phyloP scores from a whole-genome alignment of 1,140 invertebrate genomes.

The Stegodyphus dumicola region DNA sequence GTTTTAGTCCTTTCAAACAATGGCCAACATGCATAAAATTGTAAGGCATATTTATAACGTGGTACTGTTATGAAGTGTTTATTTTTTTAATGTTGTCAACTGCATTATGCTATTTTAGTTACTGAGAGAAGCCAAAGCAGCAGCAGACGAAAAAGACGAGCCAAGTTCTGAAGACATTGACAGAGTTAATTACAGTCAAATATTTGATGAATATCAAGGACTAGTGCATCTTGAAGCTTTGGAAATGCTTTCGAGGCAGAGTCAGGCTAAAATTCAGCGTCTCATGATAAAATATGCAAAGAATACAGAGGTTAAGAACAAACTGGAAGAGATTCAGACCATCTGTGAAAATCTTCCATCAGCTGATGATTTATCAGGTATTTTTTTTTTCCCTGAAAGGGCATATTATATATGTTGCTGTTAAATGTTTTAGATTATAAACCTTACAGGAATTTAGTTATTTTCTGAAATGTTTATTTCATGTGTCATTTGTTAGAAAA shows the following conservation, averaged over 20 bases:
- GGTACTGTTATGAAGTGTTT: too few species aligned
- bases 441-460: too few species aligned
- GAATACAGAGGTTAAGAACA: slow-evolving; percentile 78
- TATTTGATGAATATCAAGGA: slow-evolving; percentile 90
- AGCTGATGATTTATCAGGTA: slow-evolving; percentile 44
- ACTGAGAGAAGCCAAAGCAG: slow-evolving; percentile 84
- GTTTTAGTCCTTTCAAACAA: too few species aligned
- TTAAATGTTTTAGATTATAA: too few species aligned
- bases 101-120: slow-evolving; percentile 71
- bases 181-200: slow-evolving; percentile 81
- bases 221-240: slow-evolving; percentile 88
- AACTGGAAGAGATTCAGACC: slow-evolving; percentile 81
- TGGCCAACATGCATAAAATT: too few species aligned
- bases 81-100: too few species aligned
- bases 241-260: slow-evolving; percentile 88
- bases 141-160: slow-evolving; percentile 78
- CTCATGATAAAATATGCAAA: slow-evolving; percentile 69
- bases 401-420: too few species aligned
- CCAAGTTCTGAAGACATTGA: slow-evolving; percentile 71
- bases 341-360: slow-evolving; percentile 71
- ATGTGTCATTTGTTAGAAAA: too few species aligned
- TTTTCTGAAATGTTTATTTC: too few species aligned
- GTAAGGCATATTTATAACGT: too few species aligned
- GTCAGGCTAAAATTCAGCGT: slow-evolving; percentile 70
- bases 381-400: too few species aligned